Base-by-base conservation (phyloP, 2,888 invertebrate species). In the Rhopalosiphum nymphaeae region DNA sequence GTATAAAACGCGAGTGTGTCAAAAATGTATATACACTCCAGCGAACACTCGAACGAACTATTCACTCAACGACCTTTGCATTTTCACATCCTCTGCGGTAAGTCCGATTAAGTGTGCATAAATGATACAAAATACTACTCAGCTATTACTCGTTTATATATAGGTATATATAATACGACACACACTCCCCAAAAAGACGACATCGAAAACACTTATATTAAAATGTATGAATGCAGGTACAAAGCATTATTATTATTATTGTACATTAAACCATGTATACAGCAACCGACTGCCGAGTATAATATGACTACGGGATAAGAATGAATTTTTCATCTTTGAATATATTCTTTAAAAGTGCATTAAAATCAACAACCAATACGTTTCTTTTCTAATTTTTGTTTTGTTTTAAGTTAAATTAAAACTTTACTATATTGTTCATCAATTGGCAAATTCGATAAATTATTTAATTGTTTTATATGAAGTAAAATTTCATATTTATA, bases 41-140 rank as follows among this genome's bases (percentile, higher is more conserved):
- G 49, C 84, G 93, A 89, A 84, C 93, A 89, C 89, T 44, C 36
- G 42, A 89, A 89, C n/a, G 56, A 89, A 89, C 89, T 44, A 87
- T 92, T 92, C 61, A 87, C 78, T 78, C 78, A 25, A 78, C 78
- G 78, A 78, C 61, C 16, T 91, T 46, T 61, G 86, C 57, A 61
- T 92, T 92, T 92, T 87, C 61, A 29, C 46, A 46, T 86, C 57
- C 57, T n/a, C 4, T 53, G 91, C 86, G 92, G 87, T 87, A 87
- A 92, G 85, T 91, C 57, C 29, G 92, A 49, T 61, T 92, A 61
- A 87, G 92, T 92, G 87, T 85, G 91, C 91, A 85, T 85, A 85
- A 91, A 85, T 56, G 26, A 89, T 26, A 89, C 36, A 88, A 53
- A 88, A 49, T 49, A 88, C 36, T 78, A 78, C 78, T 7, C 78